Percentiles rank a stretch among this genome's conserved stretches.
phyloP scores from a whole-genome alignment of 2,888 invertebrate genomes.

The Rhingia campestris region DNA sequence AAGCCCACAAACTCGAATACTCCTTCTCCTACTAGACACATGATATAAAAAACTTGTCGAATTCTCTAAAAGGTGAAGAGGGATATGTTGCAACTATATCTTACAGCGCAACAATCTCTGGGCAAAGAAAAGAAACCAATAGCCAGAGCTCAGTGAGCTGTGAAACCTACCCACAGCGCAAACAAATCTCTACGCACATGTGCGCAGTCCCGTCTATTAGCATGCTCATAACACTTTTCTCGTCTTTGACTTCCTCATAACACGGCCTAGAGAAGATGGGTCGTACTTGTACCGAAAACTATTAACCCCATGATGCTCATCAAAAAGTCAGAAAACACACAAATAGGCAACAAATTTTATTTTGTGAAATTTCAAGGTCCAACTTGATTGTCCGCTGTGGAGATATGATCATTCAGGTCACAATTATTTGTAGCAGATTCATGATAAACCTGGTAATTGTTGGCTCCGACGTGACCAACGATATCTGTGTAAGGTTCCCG shows the following conservation, averaged over 20 bases:
- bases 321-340: neutral
- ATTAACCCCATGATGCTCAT: slow-evolving; percentile 1
- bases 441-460: slow-evolving; percentile 1
- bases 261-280: neutral
- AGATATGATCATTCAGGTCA: neutral
- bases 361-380: slow-evolving; percentile 5
- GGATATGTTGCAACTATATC: no score
- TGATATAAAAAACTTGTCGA: no score
- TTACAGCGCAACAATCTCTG: no score
- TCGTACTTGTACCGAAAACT: slow-evolving; percentile 2
- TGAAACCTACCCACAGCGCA: no score
- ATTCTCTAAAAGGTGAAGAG: no score
- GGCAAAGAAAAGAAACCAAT: no score
- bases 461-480: neutral
- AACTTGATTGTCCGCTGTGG: no score
- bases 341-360: neutral
- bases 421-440: neutral
- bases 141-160: no score
- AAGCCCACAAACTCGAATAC: no score
- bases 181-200: no score
- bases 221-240: neutral
- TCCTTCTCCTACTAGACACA: no score
- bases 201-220: no score
- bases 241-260: slow-evolving; percentile 4
- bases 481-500: neutral